Evolutionary conservation across 2,797 vertebrate species (phyloP).

Genomic region (Pseudotriccus pelzelni): DNA sequence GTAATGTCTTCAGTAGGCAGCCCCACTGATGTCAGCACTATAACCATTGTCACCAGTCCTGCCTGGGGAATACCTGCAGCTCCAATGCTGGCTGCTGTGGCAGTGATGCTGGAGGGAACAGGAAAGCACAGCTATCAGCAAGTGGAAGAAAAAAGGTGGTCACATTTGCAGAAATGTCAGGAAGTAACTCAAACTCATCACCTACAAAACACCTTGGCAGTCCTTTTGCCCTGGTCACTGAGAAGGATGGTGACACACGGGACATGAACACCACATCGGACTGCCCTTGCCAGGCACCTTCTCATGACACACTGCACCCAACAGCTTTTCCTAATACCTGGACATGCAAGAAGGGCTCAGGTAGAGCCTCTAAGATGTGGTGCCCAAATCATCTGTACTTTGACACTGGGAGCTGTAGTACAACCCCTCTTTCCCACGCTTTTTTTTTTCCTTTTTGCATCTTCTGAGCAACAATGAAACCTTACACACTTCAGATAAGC

Average conservation of each 20-base stretch:
- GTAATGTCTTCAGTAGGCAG: conserved; percentile 97
- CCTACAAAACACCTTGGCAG: not conserved
- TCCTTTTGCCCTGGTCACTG: not conserved
- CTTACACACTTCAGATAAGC: not conserved
- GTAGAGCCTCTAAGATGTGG: not conserved
- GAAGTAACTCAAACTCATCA: not conserved
- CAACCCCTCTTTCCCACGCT: not conserved
- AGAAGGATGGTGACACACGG: not conserved
- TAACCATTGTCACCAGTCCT: conserved; percentile 97
- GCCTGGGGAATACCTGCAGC: conserved; percentile 98
- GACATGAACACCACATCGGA: not conserved
- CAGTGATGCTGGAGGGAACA: conserved; percentile 86
- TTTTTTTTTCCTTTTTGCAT: not conserved
- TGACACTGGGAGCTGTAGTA: not conserved
- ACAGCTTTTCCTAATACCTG: not conserved
- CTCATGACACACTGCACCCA: not conserved
- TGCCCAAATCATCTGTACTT: not conserved
- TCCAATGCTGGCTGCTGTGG: conserved; percentile 96
- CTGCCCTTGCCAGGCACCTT: not conserved
- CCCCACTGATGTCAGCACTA: conserved; percentile 96
- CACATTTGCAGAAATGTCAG: not conserved
- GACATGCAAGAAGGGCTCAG: not conserved
- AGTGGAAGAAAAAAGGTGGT: not conserved
- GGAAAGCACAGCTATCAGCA: not conserved
- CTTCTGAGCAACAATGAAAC: not conserved